Conservation (phyloP, 1,140 invertebrate genomes). For the Tetragonula clypearis region DNA sequence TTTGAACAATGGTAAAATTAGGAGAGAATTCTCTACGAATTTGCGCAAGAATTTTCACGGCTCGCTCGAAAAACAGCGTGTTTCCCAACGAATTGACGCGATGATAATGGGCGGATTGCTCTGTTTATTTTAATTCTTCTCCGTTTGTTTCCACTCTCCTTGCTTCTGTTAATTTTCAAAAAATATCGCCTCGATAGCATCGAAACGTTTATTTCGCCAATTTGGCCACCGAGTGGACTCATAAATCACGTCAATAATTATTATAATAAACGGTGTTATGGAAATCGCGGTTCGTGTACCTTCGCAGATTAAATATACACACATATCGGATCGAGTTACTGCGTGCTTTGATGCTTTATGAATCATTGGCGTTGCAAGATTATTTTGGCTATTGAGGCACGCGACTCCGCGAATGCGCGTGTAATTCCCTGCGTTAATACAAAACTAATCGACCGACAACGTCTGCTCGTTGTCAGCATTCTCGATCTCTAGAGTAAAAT, state of each 20-base stretch:
- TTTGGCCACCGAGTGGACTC: too few relatives aligned
- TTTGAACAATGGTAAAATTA: background rate
- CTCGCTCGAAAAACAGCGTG: background rate
- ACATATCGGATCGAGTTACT: slow-evolving; percentile 12
- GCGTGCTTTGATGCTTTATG: background rate
- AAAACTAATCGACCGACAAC: too few relatives aligned
- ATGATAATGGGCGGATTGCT: background rate
- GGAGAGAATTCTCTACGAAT: background rate
- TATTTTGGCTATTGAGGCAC: slow-evolving; percentile 53
- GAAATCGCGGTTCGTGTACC: background rate
- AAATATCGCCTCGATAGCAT: too few relatives aligned
- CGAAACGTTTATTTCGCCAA: too few relatives aligned
- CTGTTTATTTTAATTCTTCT: background rate
- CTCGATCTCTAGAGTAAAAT: too few relatives aligned
- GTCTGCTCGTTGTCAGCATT: too few relatives aligned
- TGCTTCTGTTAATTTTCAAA: background rate
- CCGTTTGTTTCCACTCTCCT: too few relatives aligned
- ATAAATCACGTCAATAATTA: background rate
- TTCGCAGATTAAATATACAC: background rate
- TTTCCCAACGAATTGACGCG: background rate
- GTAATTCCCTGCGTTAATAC: too few relatives aligned
- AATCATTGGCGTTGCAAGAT: slow-evolving; percentile 37
- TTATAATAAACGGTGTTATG: background rate
- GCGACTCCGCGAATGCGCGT: background rate
- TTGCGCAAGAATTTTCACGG: too few relatives aligned